phyloP scores from a whole-genome alignment of 2,113 vertebrate species.

The Amia ocellicauda region DNA sequence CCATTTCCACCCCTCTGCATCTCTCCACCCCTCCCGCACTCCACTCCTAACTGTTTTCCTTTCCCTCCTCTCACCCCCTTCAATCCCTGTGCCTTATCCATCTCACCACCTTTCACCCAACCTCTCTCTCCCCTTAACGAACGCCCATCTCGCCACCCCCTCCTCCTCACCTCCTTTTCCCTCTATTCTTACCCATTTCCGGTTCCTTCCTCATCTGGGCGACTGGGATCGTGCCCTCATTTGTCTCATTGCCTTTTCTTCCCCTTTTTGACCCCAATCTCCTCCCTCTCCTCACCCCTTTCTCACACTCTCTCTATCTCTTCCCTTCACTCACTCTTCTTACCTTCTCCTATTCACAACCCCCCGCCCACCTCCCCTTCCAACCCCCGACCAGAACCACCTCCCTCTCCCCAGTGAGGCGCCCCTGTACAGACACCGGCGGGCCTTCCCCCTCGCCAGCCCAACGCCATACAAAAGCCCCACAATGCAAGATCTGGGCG shows the following conservation, averaged over 20 bases:
- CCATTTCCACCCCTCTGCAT: background rate
- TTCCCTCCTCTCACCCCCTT: background rate
- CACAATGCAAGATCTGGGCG: slow-evolving; percentile 40
- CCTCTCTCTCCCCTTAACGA: no score
- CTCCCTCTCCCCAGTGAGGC: slow-evolving; percentile 22
- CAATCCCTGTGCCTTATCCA: no score
- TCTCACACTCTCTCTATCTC: background rate
- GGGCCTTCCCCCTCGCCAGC: slow-evolving; percentile 42
- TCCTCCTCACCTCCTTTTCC: no score
- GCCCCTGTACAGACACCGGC: slow-evolving; percentile 32
- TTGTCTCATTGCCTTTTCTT: background rate
- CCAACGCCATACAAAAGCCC: slow-evolving; percentile 43
- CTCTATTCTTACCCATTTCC: background rate
- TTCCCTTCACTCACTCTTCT: background rate
- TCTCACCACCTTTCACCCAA: no score
- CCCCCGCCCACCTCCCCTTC: background rate
- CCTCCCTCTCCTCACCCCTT: background rate
- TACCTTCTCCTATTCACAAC: background rate
- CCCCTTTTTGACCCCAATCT: background rate
- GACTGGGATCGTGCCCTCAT: background rate
- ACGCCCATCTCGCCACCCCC: no score
- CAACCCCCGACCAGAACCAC: slow-evolving; percentile 18
- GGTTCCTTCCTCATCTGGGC: background rate
- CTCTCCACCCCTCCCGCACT: background rate
- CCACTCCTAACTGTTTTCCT: background rate